Evolutionary conservation across 2,113 vertebrate species (phyloP).

Genomic region (Monopterus albus): DNA sequence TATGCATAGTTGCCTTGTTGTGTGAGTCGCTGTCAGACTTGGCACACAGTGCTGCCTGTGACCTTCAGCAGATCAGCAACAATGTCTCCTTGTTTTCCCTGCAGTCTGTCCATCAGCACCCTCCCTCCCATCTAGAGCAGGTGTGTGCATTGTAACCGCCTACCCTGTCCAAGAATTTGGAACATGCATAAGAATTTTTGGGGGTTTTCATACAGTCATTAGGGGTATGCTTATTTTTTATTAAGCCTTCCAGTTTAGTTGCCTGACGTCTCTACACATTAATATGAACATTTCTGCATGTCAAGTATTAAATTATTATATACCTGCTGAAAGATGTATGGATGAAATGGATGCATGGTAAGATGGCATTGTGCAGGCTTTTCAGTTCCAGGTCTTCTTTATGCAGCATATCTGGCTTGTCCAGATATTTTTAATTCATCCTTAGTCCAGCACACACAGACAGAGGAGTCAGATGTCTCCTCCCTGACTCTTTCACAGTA

Average conservation of each 20-base stretch:
- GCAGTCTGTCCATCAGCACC: conserved; percentile 78
- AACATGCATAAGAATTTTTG: conserved; percentile 47
- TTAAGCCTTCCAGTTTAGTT: not conserved
- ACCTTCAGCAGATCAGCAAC: conserved; percentile 85
- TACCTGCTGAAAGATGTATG: not conserved
- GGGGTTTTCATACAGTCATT: conserved; percentile 22
- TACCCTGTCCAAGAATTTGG: conserved; percentile 59
- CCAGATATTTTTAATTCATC: conserved; percentile 49
- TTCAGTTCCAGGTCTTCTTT: conserved; percentile 16
- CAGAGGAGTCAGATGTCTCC: conserved; percentile 16
- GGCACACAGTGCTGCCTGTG: conserved; percentile 73
- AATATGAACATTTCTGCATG: conserved; percentile 3
- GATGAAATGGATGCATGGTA: conserved; percentile 6
- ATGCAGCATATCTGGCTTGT: conserved; percentile 25
- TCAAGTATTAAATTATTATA: not conserved
- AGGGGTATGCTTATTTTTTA: not conserved
- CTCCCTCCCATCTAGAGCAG: conserved; percentile 66
- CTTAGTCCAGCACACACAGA: conserved; percentile 21
- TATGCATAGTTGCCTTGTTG: conserved; percentile 70
- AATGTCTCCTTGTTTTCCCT: conserved; percentile 85
- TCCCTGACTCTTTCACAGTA: conserved; percentile 11
- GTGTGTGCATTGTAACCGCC: conserved; percentile 73
- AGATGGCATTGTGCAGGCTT: conserved; percentile 17
- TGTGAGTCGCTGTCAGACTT: conserved; percentile 77
- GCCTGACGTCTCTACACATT: not conserved